Conservation (phyloP, 2,113 vertebrate species). For the rabbit (Oryctolagus cuniculus) region mOryCun1.1 NC_091439.1:12541501-12542000, state of each 20-base stretch:
- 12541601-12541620: too few species aligned
- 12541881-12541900: not conserved
- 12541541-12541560: too few species aligned
- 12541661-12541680: too few species aligned
- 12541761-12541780: not conserved
- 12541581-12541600: too few species aligned
- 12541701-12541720: too few species aligned
- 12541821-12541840: not conserved
- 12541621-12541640: too few species aligned
- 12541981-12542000: slow-evolving; percentile 36
- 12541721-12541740: not conserved
- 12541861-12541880: not conserved
- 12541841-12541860: not conserved
- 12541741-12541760: not conserved
- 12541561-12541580: too few species aligned
- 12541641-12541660: too few species aligned
- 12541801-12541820: not conserved
- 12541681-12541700: too few species aligned
- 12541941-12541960: not conserved
- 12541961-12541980: not conserved
- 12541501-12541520: too few species aligned
- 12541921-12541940: not conserved
- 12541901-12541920: not conserved
- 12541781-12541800: not conserved
- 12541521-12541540: too few species aligned